Percentiles rank a stretch among this genome's conserved stretches.
Evolutionary conservation across 2,113 vertebrate species (phyloP).

Genomic region (Nycticorax nycticorax): DNA sequence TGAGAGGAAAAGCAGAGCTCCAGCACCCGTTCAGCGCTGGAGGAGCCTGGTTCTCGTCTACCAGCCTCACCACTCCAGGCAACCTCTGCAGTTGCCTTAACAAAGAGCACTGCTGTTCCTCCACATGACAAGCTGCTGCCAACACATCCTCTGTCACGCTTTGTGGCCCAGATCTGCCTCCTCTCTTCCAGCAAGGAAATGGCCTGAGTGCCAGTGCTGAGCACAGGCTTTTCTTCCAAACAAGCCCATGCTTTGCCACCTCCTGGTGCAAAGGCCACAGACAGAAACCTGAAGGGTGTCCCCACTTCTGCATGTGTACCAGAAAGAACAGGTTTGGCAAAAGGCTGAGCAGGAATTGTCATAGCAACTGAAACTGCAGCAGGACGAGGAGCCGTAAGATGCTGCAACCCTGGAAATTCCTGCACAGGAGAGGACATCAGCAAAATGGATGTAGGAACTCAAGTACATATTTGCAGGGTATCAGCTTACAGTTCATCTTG

Average conservation of each 20-base stretch:
- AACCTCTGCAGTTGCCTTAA: background rate
- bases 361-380: slow-evolving; percentile 17
- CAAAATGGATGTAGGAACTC: background rate
- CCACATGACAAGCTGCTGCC: background rate
- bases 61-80: background rate
- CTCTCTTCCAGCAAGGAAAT: background rate
- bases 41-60: background rate
- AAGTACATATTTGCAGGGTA: background rate
- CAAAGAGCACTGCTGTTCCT: slow-evolving; percentile 3
- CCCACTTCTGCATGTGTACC: background rate
- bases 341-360: background rate
- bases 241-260: background rate
- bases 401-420: background rate
- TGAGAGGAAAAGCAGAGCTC: background rate
- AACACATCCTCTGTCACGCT: background rate
- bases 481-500: background rate
- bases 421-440: background rate
- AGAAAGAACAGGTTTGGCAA: background rate
- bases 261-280: background rate
- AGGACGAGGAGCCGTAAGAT: background rate
- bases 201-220: background rate
- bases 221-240: background rate
- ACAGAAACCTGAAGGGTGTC: background rate
- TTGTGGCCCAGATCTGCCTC: background rate
- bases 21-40: background rate